phyloP scores from a whole-genome alignment of 2,113 vertebrate species.

The Columbina picui region DNA sequence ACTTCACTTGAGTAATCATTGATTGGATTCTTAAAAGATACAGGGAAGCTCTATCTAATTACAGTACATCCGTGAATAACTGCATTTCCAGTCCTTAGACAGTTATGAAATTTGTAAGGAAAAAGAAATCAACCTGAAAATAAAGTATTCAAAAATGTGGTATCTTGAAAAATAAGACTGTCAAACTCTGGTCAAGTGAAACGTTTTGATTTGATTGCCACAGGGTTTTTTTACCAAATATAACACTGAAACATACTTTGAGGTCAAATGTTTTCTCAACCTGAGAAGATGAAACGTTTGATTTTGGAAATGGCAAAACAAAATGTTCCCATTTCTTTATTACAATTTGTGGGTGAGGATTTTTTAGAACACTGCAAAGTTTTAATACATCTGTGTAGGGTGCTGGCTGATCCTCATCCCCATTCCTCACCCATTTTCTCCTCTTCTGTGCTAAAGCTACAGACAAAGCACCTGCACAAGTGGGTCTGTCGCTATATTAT shows the following conservation, averaged over 20 bases:
- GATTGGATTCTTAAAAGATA: conserved; percentile 32
- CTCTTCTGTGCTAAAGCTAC: neutral
- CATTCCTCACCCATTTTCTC: too few species aligned
- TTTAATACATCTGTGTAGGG: neutral
- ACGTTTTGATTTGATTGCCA: neutral
- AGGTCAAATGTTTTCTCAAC: neutral
- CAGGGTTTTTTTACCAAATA: neutral
- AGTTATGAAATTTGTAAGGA: neutral
- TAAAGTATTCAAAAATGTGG: neutral
- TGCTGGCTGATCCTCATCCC: neutral
- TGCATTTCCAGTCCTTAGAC: neutral
- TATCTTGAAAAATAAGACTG: neutral
- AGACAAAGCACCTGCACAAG: neutral
- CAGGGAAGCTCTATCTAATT: conserved; percentile 35
- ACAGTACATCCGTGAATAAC: neutral
- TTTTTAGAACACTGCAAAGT: neutral
- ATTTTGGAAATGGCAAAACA: neutral
- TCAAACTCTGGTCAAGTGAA: conserved; percentile 9
- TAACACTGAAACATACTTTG: neutral
- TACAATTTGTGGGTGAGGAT: neutral
- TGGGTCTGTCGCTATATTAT: neutral
- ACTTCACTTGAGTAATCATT: conserved; percentile 13
- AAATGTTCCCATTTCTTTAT: neutral
- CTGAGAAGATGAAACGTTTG: neutral
- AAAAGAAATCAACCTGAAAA: neutral